These are phyloP conservation scores for Drosophila santomea DNA, from an alignment of 1,140 invertebrate species.

Conservation along the genomic window DNA sequence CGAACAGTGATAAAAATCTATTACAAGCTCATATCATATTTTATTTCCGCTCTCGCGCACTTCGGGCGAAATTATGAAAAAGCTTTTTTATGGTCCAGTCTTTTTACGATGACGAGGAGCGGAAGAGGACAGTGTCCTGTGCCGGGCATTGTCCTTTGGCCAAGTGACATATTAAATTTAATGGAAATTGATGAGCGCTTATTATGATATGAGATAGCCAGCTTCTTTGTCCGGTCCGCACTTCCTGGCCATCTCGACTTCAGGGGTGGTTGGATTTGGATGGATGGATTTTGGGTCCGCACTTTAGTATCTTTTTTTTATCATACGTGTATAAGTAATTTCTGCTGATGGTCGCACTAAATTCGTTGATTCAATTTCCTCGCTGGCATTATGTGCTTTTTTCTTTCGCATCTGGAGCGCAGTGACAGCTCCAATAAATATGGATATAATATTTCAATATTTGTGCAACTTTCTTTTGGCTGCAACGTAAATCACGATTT, in stretches of 20 bases:
- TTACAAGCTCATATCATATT: constrained; percentile 83
- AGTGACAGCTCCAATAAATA: constrained; percentile 59
- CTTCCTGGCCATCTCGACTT: neutral
- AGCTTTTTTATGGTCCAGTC: constrained; percentile 77
- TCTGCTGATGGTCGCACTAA: constrained; percentile 78
- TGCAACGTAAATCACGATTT: constrained; percentile 67
- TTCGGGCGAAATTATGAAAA: constrained; percentile 76
- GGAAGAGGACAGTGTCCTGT: constrained; percentile 20
- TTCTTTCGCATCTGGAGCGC: neutral
- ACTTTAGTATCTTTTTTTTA: constrained; percentile 73
- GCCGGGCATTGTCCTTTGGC: constrained; percentile 25
- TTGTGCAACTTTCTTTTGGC: constrained; percentile 52
- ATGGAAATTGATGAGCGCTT: constrained; percentile 83
- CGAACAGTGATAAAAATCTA: constrained; percentile 80
- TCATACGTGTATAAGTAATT: constrained; percentile 69
- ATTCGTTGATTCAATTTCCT: constrained; percentile 82
- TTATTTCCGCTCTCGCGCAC: constrained; percentile 67
- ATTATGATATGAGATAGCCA: constrained; percentile 81
- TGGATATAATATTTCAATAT: constrained; percentile 83
- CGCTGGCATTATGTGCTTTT: constrained; percentile 40
- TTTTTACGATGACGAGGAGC: constrained; percentile 76
- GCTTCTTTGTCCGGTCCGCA: constrained; percentile 40
- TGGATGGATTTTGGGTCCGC: constrained; percentile 36
- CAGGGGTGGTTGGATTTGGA: constrained; percentile 36
- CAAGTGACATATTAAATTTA: constrained; percentile 83